A percentile compares a stretch with the other conserved stretches of the same genome.
These are phyloP conservation scores for Tortrix viridana DNA, from an alignment of 2,888 invertebrate genomes.

Conservation along the genomic window DNA sequence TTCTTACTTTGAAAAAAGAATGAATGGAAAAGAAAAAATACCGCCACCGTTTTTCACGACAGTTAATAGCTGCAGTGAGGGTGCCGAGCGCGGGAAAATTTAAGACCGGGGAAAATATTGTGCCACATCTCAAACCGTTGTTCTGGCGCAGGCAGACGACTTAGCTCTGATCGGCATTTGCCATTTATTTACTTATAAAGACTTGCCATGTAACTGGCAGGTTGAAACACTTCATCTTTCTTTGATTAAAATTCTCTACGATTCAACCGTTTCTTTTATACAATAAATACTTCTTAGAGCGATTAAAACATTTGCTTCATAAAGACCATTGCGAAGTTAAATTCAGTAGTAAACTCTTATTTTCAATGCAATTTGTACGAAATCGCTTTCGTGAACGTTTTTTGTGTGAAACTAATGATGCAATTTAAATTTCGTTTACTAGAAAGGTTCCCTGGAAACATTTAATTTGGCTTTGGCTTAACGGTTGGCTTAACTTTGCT, in stretches of 20 bases:
- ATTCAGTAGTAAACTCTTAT: no score
- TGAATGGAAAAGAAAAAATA: slow-evolving; percentile 52
- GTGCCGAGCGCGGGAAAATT: slow-evolving; percentile 43
- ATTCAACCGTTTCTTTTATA: no score
- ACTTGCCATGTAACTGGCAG: neutral
- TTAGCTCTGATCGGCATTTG: slow-evolving; percentile 44
- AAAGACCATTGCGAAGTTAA: no score
- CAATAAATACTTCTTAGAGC: no score
- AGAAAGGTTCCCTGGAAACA: slow-evolving; percentile 21
- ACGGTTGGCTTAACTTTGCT: slow-evolving; percentile 11
- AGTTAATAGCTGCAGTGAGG: slow-evolving; percentile 38
- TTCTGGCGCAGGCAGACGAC: slow-evolving; percentile 44
- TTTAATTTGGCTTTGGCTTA: slow-evolving; percentile 38
- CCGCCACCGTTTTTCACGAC: slow-evolving; percentile 46
- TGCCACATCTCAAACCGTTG: slow-evolving; percentile 48
- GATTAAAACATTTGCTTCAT: no score
- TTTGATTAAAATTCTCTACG: no score
- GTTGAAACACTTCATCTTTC: neutral
- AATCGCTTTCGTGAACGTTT: neutral
- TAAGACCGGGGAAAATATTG: slow-evolving; percentile 43
- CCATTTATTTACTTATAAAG: slow-evolving; percentile 33
- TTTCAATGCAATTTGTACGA: slow-evolving; percentile 14
- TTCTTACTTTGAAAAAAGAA: no score
- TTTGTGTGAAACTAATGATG: slow-evolving; percentile 49
- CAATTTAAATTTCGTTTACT: slow-evolving; percentile 48